A percentile compares a stretch with the other conserved stretches of the same genome.
These are phyloP conservation scores for Ormyrus pomaceus DNA, from an alignment of 2,888 invertebrate genomes.

Conservation along the genomic window DNA sequence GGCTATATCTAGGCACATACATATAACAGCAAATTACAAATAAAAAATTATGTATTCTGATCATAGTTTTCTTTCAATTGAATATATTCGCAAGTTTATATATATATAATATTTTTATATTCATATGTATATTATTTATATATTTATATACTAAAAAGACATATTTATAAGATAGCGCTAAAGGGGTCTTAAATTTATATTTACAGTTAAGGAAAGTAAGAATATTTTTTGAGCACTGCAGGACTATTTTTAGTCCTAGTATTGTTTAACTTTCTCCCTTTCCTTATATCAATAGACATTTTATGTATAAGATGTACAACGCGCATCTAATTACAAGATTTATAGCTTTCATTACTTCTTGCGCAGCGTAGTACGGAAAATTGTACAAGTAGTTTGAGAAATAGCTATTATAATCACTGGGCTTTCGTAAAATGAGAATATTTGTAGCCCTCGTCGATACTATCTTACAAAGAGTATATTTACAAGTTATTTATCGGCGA, in stretches of 20 bases:
- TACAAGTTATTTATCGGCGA: constrained; percentile 33
- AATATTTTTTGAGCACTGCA: constrained; percentile 15
- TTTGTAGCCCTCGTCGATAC: constrained; percentile 10
- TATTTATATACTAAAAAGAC: constrained; percentile 47
- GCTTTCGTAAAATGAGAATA: constrained; percentile 7
- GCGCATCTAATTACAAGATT: constrained; percentile 39
- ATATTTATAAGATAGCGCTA: constrained; percentile 47
- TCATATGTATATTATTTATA: constrained; percentile 45
- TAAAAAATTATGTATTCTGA: constrained; percentile 71
- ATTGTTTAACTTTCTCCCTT: constrained; percentile 39
- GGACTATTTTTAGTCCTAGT: constrained; percentile 2
- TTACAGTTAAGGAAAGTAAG: constrained; percentile 45
- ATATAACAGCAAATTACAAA: constrained; percentile 74
- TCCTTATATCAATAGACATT: constrained; percentile 33
- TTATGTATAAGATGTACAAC: constrained; percentile 51
- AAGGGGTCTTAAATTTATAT: constrained; percentile 41
- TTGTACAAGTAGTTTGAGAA: constrained; percentile 36
- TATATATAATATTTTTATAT: constrained; percentile 57
- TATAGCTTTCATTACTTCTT: constrained; percentile 11
- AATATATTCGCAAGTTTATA: constrained; percentile 58
- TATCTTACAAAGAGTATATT: constrained; percentile 46
- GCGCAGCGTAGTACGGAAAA: constrained; percentile 25
- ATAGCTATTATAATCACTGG: constrained; percentile 29
- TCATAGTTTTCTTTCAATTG: constrained; percentile 61
- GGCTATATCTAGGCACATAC: constrained; percentile 73